Percentiles rank a stretch among this genome's conserved stretches.
These are phyloP conservation scores for Rhynchonycteris naso DNA, from an alignment of 2,797 vertebrate genomes.

Conservation along the genomic window DNA sequence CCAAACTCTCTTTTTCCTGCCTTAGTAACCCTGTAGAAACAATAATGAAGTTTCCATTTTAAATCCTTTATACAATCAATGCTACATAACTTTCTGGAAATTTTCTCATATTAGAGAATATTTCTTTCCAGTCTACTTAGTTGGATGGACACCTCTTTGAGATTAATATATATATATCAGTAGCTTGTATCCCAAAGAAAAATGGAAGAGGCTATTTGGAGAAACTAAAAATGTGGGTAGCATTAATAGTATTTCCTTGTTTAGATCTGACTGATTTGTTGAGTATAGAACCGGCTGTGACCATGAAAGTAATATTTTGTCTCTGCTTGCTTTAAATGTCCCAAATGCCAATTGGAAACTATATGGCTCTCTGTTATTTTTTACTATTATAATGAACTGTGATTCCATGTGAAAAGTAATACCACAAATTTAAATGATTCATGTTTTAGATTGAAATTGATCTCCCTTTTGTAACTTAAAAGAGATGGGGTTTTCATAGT, in stretches of 20 bases:
- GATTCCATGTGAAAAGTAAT: background rate
- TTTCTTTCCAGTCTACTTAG: constrained; percentile 8
- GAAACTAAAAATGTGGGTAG: background rate
- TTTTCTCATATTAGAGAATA: background rate
- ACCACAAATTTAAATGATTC: constrained; percentile 32
- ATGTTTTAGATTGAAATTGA: constrained; percentile 29
- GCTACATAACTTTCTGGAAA: constrained; percentile 13
- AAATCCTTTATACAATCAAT: background rate
- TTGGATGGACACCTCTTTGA: background rate
- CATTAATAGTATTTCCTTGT: constrained; percentile 33
- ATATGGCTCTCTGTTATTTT: background rate
- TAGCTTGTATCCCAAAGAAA: background rate
- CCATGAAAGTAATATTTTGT: constrained; percentile 30
- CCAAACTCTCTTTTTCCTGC: background rate
- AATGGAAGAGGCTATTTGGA: background rate
- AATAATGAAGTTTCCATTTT: constrained; percentile 18
- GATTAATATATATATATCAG: background rate
- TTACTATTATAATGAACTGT: constrained; percentile 8
- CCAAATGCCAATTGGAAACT: constrained; percentile 1
- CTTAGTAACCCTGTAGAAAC: background rate
- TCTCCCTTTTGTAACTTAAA: background rate
- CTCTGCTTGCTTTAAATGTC: constrained; percentile 45
- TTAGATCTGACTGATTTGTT: constrained; percentile 57
- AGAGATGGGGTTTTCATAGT: background rate
- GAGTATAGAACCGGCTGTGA: constrained; percentile 56